Evolutionary conservation across 2,888 invertebrate species (phyloP), one percentile per base, ranked within the genome.

Genomic region (Acrobasis repandana): DNA sequence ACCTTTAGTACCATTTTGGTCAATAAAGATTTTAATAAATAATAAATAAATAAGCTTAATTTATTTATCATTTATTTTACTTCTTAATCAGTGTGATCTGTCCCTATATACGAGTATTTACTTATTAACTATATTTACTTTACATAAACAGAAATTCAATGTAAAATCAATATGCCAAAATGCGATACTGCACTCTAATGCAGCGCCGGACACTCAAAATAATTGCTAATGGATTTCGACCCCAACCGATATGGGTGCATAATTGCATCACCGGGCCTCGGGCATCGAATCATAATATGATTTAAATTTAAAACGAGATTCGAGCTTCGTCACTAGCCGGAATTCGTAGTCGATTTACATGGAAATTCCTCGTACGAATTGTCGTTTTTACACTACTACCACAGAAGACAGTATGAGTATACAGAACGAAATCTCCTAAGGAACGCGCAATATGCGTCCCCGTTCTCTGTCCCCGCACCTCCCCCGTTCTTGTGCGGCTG

Each of bases 171-270:
- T 38, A 38, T 14, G 2, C 11, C 6, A 38, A 38, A 54, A 38
- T 54, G 11, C 11, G 34, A 18, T 20, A 20, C 20, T 38, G 38
- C 52, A 54, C 16, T 18, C 54, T 54, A 54, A 54, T 48, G 48
- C 34, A 47, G 15, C 28, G 4, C 5, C 47, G 68, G 65, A 62
- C 74, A 62, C 61, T 61, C 63, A 77, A 81, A 82, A 84, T 85
- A 78, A 81, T 75, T 74, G 77, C 76, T 89, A 89, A 88, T 89
- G 87, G 88, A 86, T 85, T 81, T 74, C 79, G 71, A 77, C 78
- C 83, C 71, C 70, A 66, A 65, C 79, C 85, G 77, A 88, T 87
- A 88, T 87, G 76, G 87, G 77, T 81, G 83, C 86, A 84, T 88
- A 87, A 89, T 89, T 87, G 83, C 85, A 88, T 88, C 79, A 82